A percentile compares a stretch with the other conserved stretches of the same genome.
phyloP scores from a whole-genome alignment of 2,797 vertebrate species.

The Anolis apletophallus region DNA sequence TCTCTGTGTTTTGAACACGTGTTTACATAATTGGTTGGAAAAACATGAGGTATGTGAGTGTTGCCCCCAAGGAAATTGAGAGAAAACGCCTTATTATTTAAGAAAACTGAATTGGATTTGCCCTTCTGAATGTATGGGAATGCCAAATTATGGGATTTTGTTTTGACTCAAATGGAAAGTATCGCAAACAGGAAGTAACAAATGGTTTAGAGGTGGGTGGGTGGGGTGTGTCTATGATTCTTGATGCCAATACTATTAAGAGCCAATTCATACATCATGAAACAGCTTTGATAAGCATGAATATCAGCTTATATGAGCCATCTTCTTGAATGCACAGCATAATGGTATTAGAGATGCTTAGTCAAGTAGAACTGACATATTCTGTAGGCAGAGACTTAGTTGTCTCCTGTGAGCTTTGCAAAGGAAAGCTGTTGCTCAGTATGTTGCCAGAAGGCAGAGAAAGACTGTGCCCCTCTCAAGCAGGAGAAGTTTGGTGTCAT shows the following conservation, averaged over 20 bases:
- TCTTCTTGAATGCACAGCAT: neutral
- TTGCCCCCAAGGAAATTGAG: neutral
- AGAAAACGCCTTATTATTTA: neutral
- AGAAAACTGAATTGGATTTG: slow-evolving; percentile 8
- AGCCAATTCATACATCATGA: slow-evolving; percentile 12
- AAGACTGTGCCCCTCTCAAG: neutral
- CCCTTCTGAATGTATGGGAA: neutral
- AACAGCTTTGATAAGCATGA: slow-evolving; percentile 2
- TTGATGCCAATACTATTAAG: slow-evolving; percentile 8
- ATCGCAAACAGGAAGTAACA: slow-evolving; percentile 1
- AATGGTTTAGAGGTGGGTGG: neutral
- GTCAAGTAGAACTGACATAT: neutral
- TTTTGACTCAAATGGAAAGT: slow-evolving; percentile 12
- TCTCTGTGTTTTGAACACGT: neutral
- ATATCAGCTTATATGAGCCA: slow-evolving; percentile 11
- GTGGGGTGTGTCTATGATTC: neutral
- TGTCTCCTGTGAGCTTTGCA: neutral
- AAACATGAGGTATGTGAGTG: neutral
- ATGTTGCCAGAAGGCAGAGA: neutral
- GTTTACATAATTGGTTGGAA: neutral
- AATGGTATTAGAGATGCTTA: slow-evolving; percentile 27
- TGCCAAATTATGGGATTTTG: slow-evolving; percentile 4
- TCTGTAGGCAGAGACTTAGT: neutral
- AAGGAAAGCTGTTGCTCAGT: neutral
- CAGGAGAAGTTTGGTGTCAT: neutral